Conservation (phyloP, 2,113 vertebrate genomes). For the Strix uralensis region DNA sequence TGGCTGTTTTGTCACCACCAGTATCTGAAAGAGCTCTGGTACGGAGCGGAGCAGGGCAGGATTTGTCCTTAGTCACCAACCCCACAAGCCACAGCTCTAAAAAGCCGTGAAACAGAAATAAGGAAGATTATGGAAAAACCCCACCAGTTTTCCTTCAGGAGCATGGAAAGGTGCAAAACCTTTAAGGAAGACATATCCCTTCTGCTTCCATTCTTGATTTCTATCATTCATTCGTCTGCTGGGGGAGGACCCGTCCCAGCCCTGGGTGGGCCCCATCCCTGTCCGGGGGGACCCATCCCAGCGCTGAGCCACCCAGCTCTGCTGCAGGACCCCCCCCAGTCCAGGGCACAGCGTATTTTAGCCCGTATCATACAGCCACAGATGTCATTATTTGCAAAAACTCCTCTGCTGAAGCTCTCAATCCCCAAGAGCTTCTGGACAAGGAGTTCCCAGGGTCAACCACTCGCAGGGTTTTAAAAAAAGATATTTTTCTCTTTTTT, state of each 20-base stretch:
- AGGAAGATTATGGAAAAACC: neutral
- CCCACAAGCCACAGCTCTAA: neutral
- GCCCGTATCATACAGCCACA: accelerated
- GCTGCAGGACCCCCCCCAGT: neutral
- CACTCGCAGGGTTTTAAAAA: no score
- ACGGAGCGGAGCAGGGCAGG: accelerated
- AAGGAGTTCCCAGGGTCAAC: neutral
- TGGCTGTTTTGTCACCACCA: accelerated
- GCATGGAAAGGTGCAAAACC: neutral
- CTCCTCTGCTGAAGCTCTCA: neutral
- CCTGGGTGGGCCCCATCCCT: neutral
- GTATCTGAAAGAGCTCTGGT: neutral
- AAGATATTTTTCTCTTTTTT: neutral
- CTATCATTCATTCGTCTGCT: neutral
- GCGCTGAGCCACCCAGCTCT: accelerated
- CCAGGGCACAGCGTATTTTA: accelerated
- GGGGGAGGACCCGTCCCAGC: neutral
- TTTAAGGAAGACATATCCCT: accelerated
- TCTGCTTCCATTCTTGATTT: neutral
- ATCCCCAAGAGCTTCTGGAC: neutral
- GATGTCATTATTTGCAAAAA: neutral
- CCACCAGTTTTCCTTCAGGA: neutral
- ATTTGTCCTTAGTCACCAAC: neutral
- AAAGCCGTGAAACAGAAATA: neutral
- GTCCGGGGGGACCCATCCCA: neutral